Evolutionary conservation across 2,888 invertebrate genomes (phyloP), one percentile per base, ranked within the genome.

Genomic region (Agriopis marginaria): DNA sequence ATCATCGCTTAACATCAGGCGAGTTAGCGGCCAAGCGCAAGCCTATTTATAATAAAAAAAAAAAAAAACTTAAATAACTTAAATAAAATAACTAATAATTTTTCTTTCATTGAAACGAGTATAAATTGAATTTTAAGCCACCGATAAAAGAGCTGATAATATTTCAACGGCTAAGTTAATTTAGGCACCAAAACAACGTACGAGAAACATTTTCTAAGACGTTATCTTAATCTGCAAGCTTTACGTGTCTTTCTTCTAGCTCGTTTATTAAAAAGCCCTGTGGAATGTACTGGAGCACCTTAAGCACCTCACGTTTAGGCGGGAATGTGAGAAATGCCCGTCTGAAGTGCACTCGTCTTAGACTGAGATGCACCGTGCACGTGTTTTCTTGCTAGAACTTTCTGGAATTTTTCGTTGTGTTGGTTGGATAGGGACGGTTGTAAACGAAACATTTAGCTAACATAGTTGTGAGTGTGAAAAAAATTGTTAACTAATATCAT

Each of bases 271-370:
- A 68, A 65, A 66, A 50, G 61, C 55, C 53, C 14, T 64, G 61
- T 68, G 66, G 63, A 70, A 58, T 69, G 51, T 56, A 59, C 60
- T 17, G 55, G 42, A 68, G 61, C 42, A 68, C 60, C 66, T 68
- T 66, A 71, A 71, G 78, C 75, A 66, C 72, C 67, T 72, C 75
- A 76, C 75, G 74, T 79, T 78, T 77, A 75, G 75, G 70, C 63
- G 64, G 66, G 77, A 77, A 82, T 77, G 82, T 73, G 77, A 74
- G 75, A 78, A 79, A 78, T 76, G 78, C 71, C 71, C 70, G 68
- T 66, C 59, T 77, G 71, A 61, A 79, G 77, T 72, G 75, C 72
- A 73, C 79, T 78, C 66, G 66, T 55, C 65, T 55, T 51, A 47
- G 60, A 45, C 51, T 54, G 47, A 68, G 68, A 71, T 75, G 73